phyloP scores from a whole-genome alignment of 2,888 invertebrate species.

The Callosobruchus maculatus region DNA sequence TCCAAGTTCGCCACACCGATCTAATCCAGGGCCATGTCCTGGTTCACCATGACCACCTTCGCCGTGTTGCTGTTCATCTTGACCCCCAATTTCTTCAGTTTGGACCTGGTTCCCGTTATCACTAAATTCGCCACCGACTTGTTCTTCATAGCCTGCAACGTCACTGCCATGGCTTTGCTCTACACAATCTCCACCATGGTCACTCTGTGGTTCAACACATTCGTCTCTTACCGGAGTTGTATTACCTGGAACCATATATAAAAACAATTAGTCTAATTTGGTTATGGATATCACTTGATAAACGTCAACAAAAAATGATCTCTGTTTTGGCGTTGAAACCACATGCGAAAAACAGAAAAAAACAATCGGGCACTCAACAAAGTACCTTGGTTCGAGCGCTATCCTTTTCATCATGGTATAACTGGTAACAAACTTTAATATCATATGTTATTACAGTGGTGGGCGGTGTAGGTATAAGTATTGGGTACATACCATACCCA shows the following conservation, averaged over 20 bases:
- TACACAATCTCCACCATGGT: slow-evolving; percentile 5
- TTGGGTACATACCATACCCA: too few relatives aligned
- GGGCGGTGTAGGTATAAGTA: too few relatives aligned
- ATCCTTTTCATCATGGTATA: too few relatives aligned
- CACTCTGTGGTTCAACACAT: slow-evolving; percentile 7
- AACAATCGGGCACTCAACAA: too few relatives aligned
- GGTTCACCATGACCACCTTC: slow-evolving; percentile 4
- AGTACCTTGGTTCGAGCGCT: too few relatives aligned
- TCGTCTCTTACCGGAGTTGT: slow-evolving; percentile 2
- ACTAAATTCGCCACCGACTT: not conserved
- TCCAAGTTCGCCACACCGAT: not conserved
- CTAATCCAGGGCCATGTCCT: not conserved
- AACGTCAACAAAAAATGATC: too few relatives aligned
- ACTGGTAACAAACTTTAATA: too few relatives aligned
- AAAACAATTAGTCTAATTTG: too few relatives aligned
- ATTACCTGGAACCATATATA: not conserved
- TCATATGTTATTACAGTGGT: too few relatives aligned
- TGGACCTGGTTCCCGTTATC: slow-evolving; percentile 8
- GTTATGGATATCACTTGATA: too few relatives aligned
- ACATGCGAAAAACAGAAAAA: too few relatives aligned
- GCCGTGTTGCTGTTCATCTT: not conserved
- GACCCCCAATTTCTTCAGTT: not conserved
- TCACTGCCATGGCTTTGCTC: slow-evolving; percentile 15
- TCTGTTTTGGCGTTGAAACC: too few relatives aligned
- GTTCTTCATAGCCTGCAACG: not conserved